These are phyloP conservation scores for Mesorhabditis belari DNA, from an alignment of 2,888 invertebrate species.

Conservation along the genomic window DNA sequence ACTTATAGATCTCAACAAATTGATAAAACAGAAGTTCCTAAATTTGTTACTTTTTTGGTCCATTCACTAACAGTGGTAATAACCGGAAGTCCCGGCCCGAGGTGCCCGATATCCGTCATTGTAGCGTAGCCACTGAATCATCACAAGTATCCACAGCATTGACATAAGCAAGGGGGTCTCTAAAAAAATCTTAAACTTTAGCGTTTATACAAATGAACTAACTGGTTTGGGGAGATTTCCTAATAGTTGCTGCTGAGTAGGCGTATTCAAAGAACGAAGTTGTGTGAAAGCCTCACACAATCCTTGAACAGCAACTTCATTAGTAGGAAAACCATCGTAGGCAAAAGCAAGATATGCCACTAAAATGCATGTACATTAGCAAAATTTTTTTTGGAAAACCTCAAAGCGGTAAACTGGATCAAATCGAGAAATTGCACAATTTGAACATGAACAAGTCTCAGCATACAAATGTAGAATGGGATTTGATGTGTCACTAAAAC, in stretches of 20 bases:
- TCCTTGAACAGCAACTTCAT: not conserved
- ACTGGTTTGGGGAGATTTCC: not conserved
- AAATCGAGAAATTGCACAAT: not conserved
- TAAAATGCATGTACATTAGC: not conserved
- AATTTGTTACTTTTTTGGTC: not conserved
- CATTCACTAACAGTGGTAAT: not conserved
- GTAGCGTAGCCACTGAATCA: not conserved
- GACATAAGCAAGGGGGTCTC: not conserved
- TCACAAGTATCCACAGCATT: not conserved
- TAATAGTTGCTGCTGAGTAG: not conserved
- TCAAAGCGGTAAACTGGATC: not conserved
- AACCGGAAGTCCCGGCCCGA: not conserved
- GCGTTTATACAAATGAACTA: not conserved
- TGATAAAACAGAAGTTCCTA: not conserved
- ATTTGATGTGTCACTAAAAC: not conserved
- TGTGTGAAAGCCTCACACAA: not conserved
- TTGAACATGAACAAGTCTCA: not conserved
- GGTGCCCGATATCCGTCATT: not conserved
- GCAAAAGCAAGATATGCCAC: not conserved
- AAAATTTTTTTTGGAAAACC: too few relatives aligned
- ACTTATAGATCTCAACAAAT: not conserved
- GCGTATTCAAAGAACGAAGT: not conserved
- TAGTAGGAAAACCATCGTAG: not conserved
- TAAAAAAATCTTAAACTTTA: not conserved
- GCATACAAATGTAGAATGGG: not conserved